Conservation (phyloP, 2,888 invertebrate genomes). For the Sphaerophoria taeniata region DNA sequence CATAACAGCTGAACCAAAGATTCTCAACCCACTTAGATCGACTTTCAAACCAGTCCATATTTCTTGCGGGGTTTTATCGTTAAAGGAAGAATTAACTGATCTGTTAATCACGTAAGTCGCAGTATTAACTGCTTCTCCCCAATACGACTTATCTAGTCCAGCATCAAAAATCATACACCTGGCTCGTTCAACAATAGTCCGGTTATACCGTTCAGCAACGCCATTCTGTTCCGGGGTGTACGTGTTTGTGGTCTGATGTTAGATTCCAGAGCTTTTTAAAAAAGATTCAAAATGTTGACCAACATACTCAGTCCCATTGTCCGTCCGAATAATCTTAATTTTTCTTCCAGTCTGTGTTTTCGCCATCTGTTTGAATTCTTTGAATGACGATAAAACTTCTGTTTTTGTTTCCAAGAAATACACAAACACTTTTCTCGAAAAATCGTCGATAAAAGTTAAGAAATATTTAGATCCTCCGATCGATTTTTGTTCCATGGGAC, state of each 20-base stretch:
- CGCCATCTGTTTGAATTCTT: not conserved
- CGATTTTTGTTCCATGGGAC: not conserved
- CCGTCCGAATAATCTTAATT: slow-evolving; percentile 19
- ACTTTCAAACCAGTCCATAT: slow-evolving; percentile 68
- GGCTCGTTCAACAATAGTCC: slow-evolving; percentile 75
- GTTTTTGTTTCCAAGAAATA: slow-evolving; percentile 3
- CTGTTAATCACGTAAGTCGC: not conserved
- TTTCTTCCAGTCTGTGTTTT: not conserved
- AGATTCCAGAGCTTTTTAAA: slow-evolving; percentile 11
- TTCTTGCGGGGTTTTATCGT: not conserved
- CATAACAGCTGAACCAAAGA: slow-evolving; percentile 80
- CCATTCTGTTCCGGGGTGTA: slow-evolving; percentile 22
- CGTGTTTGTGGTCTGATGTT: slow-evolving; percentile 1
- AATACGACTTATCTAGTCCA: not conserved
- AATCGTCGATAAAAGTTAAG: slow-evolving; percentile 5
- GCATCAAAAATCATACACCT: slow-evolving; percentile 72
- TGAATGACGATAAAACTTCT: not conserved
- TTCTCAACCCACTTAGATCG: slow-evolving; percentile 77
- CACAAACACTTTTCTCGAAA: not conserved
- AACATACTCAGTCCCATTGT: slow-evolving; percentile 23
- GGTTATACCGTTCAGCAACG: not conserved
- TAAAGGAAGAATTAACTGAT: slow-evolving; percentile 9
- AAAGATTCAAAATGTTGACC: slow-evolving; percentile 11
- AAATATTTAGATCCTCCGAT: not conserved
- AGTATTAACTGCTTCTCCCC: not conserved